Evolutionary conservation across 2,113 vertebrate species (phyloP), one percentile per base, ranked within the genome.

Genomic region (Alethe castanea): DNA sequence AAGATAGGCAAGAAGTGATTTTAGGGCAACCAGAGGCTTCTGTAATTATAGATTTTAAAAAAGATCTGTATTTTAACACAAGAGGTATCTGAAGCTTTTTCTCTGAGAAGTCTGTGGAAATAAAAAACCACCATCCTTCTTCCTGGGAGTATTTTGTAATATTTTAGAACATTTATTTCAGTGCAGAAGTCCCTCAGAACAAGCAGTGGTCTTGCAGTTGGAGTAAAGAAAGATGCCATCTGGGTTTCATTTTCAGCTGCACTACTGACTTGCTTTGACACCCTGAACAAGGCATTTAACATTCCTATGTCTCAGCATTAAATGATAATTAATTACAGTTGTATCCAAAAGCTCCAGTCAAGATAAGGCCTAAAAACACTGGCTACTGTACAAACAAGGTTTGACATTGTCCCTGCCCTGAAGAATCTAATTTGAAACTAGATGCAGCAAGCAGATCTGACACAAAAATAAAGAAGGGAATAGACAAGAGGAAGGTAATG

Each of bases 261-360:
- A 83, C 81, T 90, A 45, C 57, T 76, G 65, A 82, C 85, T 93
- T 90, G 53, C 89, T 94, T 62, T 88, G 79, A 87, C 83, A 95
- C 87, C 89, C 83, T 40, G 88, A 93, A 91, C 59, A 88, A 91
- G 81, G 62, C 77, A 59, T 79, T 97, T 69, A 89, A 87, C 73
- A 81, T 92, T 69, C 86, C 44, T 56, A 14, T 78, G 62, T 45
- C 67, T 93, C 73, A 93, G 66, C 66, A 94, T 84, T 89, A 95
- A 94, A 95, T 85, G 36, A 69, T 74, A 84, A 95, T 81, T 93
- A 92, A 94, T 95, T 92, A 94, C 83, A 89, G 56, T 87, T 87
- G 53, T 76, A 44, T 64, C 57, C 72, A 84, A 97, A 96, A 89
- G 19, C 56, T 84, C 61, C 42, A 78, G 56, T 82, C 81, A 94